Base-by-base conservation (phyloP, 1,140 invertebrate genomes). In the Cyclina sinensis region DNA sequence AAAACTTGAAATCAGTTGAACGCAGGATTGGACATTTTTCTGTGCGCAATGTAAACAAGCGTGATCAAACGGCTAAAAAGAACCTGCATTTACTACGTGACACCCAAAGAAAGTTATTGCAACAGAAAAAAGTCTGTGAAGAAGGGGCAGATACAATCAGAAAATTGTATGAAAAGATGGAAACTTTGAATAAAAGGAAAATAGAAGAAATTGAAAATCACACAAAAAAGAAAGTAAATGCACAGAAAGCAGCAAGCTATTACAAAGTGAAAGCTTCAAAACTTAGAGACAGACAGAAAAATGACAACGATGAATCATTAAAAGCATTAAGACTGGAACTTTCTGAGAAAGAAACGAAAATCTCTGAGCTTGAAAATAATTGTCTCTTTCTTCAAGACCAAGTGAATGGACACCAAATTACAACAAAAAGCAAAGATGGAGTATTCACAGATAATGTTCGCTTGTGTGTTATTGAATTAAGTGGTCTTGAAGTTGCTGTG, bases 401-500 rank as follows among this genome's bases (percentile, higher is more conserved):
- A 3, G 35, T 73, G 2, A n/a, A 30, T 46, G n/a, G 12, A n/a
- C 35, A 39, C 24, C 65, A 37, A 57, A 37, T 9, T 32, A 35
- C 27, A 12, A 62, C 59, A 11, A 82, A 82, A 30, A 68, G 68
- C 68, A 32, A 84, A 39, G 57, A 88, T 84, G 86, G 80, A 16
- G 54, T 4, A 14, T 90, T 35, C 43, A 62, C 43, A n/a, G 54
- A 91, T 27, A 57, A 78, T 16, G 48, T 91, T n/a, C 14, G 86
- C 14, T 14, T 86, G 27, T 91, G 90, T 83, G 65, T 86, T 16
- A 68, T 89, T 54, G 90, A 91, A 68, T 43, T 91, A 21, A n/a
- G 65, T 57, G 90, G 90, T 16, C 32, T 91, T n/a, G 90, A 91
- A 43, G 86, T 91, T n/a, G 87, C 90, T 57, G 59, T 74, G 18